A percentile compares a stretch with the other conserved stretches of the same genome.
phyloP scores from a whole-genome alignment of 2,888 invertebrate genomes.

The Caenorhabditis sp. region DNA sequence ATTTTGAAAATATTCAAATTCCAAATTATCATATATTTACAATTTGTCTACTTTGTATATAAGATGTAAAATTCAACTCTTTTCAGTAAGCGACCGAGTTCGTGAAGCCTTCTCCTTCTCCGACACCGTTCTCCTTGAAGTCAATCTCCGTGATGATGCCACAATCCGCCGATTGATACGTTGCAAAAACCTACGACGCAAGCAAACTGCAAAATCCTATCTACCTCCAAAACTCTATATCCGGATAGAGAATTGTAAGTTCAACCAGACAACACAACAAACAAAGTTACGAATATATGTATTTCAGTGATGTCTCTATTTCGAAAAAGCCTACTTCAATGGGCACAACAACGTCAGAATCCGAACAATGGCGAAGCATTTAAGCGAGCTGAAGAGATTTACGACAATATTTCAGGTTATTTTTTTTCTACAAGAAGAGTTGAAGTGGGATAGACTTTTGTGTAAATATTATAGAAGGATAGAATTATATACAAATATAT shows the following conservation, averaged over 20 bases:
- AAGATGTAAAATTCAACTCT: no score
- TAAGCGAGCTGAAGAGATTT: constrained; percentile 27
- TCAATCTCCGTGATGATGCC: constrained; percentile 75
- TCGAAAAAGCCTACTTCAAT: constrained; percentile 16
- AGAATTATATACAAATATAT: background rate
- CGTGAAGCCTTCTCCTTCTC: constrained; percentile 74
- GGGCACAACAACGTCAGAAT: constrained; percentile 19
- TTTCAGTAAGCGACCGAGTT: constrained; percentile 74
- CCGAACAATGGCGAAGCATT: constrained; percentile 14
- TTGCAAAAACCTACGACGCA: constrained; percentile 59
- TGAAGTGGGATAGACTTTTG: constrained; percentile 1
- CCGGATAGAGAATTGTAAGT: constrained; percentile 72
- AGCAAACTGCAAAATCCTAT: constrained; percentile 56
- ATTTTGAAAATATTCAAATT: no score
- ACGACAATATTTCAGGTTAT: constrained; percentile 30
- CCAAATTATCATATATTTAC: no score
- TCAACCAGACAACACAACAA: no score
- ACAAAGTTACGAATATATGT: background rate
- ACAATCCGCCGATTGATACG: constrained; percentile 63
- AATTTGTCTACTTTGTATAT: no score
- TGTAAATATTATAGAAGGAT: background rate
- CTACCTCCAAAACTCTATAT: constrained; percentile 73
- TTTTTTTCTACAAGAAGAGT: background rate
- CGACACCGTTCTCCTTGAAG: constrained; percentile 75
- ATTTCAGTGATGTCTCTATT: constrained; percentile 22